Percentiles rank a stretch among this genome's conserved stretches.
phyloP scores from a whole-genome alignment of 2,113 vertebrate species.

The Gracilinanus agilis region DNA sequence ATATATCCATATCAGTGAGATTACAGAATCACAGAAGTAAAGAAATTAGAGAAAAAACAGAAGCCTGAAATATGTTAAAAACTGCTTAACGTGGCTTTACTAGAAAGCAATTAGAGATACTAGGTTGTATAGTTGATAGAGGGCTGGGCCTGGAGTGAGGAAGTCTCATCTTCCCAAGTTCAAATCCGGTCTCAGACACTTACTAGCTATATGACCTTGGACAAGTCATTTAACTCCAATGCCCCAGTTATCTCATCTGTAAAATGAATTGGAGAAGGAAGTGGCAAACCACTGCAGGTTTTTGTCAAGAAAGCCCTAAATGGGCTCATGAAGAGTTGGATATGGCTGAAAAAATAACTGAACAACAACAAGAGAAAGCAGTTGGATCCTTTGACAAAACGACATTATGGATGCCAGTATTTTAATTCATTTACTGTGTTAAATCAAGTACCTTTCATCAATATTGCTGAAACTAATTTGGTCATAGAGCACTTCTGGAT shows the following conservation, averaged over 20 bases:
- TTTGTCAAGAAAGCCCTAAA: background rate
- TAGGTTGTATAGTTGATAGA: background rate
- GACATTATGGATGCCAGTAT: background rate
- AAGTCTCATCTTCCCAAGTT: background rate
- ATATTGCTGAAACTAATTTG: background rate
- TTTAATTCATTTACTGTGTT: background rate
- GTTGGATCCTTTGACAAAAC: too few species aligned
- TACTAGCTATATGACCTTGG: background rate
- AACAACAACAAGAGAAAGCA: background rate
- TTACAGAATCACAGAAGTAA: background rate
- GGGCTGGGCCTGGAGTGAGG: background rate
- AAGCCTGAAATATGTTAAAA: background rate
- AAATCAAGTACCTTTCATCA: background rate
- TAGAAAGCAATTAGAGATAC: background rate
- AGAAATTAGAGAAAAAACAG: background rate
- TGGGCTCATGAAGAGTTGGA: background rate
- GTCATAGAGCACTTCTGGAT: too few species aligned
- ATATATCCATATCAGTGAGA: background rate
- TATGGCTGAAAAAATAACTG: background rate
- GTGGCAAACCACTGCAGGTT: background rate
- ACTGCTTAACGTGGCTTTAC: constrained; percentile 25
- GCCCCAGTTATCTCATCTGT: background rate
- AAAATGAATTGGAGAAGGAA: background rate
- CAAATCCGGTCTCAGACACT: background rate
- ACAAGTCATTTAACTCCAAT: background rate